A percentile compares a stretch with the other conserved stretches of the same genome.
Evolutionary conservation across 2,888 invertebrate species (phyloP).

Genomic region (Seira sanloemensis): DNA sequence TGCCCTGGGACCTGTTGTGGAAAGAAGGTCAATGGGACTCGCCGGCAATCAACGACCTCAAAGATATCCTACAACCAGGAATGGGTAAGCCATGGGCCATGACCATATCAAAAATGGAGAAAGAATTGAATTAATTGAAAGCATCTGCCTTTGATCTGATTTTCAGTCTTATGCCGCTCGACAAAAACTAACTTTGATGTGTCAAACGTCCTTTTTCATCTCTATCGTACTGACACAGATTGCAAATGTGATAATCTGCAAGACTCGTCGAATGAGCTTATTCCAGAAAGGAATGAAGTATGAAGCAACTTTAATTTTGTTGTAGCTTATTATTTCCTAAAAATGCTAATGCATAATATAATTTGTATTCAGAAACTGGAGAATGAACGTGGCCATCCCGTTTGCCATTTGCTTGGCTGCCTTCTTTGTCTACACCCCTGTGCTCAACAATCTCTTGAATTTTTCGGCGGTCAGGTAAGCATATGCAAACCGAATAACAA

Average conservation of each 20-base stretch:
- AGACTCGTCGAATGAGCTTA: slow-evolving; percentile 68
- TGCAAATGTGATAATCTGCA: slow-evolving; percentile 70
- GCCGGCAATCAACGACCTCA: slow-evolving; percentile 66
- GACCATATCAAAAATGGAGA: background rate
- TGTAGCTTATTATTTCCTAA: too few relatives aligned
- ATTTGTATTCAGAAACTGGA: slow-evolving; percentile 65
- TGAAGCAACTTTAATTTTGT: slow-evolving; percentile 8
- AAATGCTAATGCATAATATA: too few relatives aligned
- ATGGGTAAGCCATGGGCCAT: slow-evolving; percentile 55
- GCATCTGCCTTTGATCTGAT: background rate
- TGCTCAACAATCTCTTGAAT: slow-evolving; percentile 53
- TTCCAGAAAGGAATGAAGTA: slow-evolving; percentile 75
- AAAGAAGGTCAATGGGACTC: slow-evolving; percentile 62
- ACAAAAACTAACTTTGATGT: slow-evolving; percentile 53
- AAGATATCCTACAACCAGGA: slow-evolving; percentile 72
- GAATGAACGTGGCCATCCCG: slow-evolving; percentile 71
- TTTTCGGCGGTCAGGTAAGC: slow-evolving; percentile 53
- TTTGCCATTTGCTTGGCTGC: slow-evolving; percentile 63
- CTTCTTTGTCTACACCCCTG: slow-evolving; percentile 71
- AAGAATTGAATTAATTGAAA: background rate
- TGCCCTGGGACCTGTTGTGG: slow-evolving; percentile 57
- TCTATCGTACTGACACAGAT: slow-evolving; percentile 71
- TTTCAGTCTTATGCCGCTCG: slow-evolving; percentile 63
- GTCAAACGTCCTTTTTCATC: slow-evolving; percentile 70
- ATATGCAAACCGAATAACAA: background rate